These are phyloP conservation scores for Toxotes jaculatrix DNA, from an alignment of 2,113 vertebrate species.

Conservation along the genomic window DNA sequence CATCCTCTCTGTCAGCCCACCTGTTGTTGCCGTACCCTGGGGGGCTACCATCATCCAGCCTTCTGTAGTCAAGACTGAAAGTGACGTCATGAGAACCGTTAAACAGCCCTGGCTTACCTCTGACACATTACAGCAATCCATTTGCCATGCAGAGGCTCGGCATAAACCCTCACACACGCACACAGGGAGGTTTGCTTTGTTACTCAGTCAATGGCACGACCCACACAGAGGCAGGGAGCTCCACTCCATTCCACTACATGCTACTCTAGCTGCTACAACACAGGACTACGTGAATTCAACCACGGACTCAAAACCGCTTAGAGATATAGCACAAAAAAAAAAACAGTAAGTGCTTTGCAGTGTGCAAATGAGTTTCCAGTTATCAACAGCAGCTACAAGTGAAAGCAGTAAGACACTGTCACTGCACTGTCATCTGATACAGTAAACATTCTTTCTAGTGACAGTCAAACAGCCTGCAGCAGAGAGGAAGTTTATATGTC, in stretches of 20 bases:
- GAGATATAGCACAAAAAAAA: not conserved
- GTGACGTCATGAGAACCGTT: constrained; percentile 85
- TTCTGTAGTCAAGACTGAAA: constrained; percentile 88
- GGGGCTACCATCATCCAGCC: constrained; percentile 85
- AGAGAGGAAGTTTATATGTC: constrained; percentile 28
- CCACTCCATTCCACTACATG: constrained; percentile 52
- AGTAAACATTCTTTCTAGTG: constrained; percentile 12
- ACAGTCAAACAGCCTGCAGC: constrained; percentile 22
- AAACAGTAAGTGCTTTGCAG: constrained; percentile 8
- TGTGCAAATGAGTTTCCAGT: constrained; percentile 48
- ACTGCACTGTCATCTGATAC: not conserved
- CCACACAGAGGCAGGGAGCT: constrained; percentile 36
- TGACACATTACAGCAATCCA: constrained; percentile 56
- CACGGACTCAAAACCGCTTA: constrained; percentile 5
- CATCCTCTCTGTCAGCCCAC: constrained; percentile 76
- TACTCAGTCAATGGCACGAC: constrained; percentile 46
- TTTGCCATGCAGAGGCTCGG: constrained; percentile 70
- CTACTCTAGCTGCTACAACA: constrained; percentile 34
- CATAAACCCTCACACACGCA: constrained; percentile 46
- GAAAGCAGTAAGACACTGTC: constrained; percentile 3
- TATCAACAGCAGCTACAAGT: constrained; percentile 19
- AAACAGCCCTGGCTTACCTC: constrained; percentile 66
- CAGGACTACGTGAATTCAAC: constrained; percentile 21
- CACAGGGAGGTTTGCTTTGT: constrained; percentile 49
- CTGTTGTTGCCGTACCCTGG: constrained; percentile 84